A percentile compares a stretch with the other conserved stretches of the same genome.
These are phyloP conservation scores for Eugnorisma glareosa DNA, from an alignment of 2,888 invertebrate genomes.

Conservation along the genomic window DNA sequence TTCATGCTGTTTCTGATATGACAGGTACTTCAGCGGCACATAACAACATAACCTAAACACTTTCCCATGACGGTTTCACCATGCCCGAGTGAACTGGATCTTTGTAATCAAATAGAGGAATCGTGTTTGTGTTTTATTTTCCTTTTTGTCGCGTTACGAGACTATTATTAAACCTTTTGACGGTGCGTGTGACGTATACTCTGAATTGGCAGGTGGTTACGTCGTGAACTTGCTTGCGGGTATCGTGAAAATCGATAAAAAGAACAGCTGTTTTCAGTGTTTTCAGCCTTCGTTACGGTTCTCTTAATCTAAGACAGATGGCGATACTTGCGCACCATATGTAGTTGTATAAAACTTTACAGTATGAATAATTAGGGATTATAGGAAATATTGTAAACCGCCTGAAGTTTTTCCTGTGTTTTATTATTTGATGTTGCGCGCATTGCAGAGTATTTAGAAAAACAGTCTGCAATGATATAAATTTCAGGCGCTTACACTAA, in stretches of 20 bases:
- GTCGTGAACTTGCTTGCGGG: conserved; percentile 82
- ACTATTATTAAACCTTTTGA: conserved; percentile 57
- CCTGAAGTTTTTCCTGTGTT: conserved; percentile 15
- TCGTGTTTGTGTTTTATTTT: conserved; percentile 53
- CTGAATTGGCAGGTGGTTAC: conserved; percentile 74
- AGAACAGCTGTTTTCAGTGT: conserved; percentile 81
- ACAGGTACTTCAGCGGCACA: conserved; percentile 57
- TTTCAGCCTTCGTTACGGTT: conserved; percentile 26
- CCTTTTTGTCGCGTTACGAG: conserved; percentile 53
- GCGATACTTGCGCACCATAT: conserved; percentile 59
- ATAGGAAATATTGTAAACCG: not conserved
- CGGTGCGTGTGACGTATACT: conserved; percentile 66
- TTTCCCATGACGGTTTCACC: conserved; percentile 37
- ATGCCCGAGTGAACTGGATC: conserved; percentile 37
- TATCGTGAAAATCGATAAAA: conserved; percentile 82
- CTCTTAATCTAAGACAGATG: conserved; percentile 68
- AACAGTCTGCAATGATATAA: conserved; percentile 30
- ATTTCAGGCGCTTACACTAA: conserved; percentile 38
- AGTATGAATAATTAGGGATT: not conserved
- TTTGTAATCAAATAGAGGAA: conserved; percentile 28
- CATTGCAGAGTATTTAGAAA: no score
- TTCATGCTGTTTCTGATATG: conserved; percentile 73
- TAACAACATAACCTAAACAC: conserved; percentile 77
- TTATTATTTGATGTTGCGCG: not conserved
- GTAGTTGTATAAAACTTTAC: not conserved